These are phyloP conservation scores for Coregonus ussuriensis DNA, from an alignment of 2,797 vertebrate species.

Conservation along the genomic window DNA sequence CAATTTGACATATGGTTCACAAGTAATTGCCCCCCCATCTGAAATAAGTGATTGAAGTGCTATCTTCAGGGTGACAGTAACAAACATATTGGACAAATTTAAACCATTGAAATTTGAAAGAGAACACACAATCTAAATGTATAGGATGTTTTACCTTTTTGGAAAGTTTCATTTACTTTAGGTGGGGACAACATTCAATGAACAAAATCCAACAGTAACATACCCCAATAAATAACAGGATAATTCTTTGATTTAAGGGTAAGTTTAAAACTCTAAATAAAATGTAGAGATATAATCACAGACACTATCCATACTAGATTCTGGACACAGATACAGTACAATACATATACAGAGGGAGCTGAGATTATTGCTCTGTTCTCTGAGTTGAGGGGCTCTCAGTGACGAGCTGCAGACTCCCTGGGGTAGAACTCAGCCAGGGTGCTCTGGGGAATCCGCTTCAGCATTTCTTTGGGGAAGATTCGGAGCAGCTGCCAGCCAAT, in stretches of 20 bases:
- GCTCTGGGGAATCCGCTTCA: slow-evolving; percentile 96
- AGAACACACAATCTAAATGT: slow-evolving; percentile 19
- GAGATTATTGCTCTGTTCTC: slow-evolving; percentile 43
- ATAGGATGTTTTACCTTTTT: slow-evolving; percentile 2
- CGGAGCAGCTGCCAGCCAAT: slow-evolving; percentile 97
- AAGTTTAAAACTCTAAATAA: slow-evolving; percentile 54
- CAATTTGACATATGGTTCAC: not conserved
- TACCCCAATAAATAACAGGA: slow-evolving; percentile 60
- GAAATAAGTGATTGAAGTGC: not conserved
- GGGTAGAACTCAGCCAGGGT: slow-evolving; percentile 96
- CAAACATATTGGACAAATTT: not conserved
- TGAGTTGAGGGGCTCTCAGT: slow-evolving; percentile 51
- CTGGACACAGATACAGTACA: slow-evolving; percentile 51
- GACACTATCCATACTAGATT: slow-evolving; percentile 53
- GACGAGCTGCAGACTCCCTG: slow-evolving; percentile 77
- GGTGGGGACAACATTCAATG: slow-evolving; percentile 13
- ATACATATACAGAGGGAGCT: slow-evolving; percentile 57
- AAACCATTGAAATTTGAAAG: slow-evolving; percentile 12
- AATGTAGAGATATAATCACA: slow-evolving; percentile 37
- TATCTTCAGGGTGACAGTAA: not conserved
- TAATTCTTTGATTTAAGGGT: slow-evolving; percentile 40
- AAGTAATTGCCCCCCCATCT: not conserved
- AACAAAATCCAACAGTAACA: slow-evolving; percentile 42
- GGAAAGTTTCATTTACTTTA: slow-evolving; percentile 11
- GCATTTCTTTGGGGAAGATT: slow-evolving; percentile 99